Evolutionary conservation across 2,797 vertebrate species (phyloP).

Genomic region (Cuniculus paca): DNA sequence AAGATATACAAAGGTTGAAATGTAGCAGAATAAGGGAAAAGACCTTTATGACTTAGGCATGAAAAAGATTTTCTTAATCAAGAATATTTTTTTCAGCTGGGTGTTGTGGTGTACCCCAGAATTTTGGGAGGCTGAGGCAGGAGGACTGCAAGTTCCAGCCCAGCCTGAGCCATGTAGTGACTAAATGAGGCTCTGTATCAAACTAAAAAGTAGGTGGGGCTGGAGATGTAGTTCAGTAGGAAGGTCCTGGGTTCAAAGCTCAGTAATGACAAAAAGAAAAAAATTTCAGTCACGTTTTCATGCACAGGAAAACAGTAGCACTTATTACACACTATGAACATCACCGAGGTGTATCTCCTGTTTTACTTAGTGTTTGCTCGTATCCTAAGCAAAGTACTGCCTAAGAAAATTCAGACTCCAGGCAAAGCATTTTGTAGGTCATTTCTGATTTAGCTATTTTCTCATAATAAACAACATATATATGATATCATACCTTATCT

Average conservation of each 20-base stretch:
- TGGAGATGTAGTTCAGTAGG: background rate
- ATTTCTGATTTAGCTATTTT: slow-evolving; percentile 31
- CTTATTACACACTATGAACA: slow-evolving; percentile 24
- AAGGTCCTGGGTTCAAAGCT: background rate
- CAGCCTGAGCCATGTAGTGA: background rate
- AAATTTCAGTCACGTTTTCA: background rate
- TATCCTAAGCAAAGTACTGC: background rate
- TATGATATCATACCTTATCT: background rate
- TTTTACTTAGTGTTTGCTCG: background rate
- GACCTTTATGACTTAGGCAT: background rate
- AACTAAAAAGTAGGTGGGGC: background rate
- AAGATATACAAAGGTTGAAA: background rate
- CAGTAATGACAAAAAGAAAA: background rate
- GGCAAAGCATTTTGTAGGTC: background rate
- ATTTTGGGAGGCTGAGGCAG: background rate
- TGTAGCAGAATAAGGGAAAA: background rate
- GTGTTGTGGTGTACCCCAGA: background rate
- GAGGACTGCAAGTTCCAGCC: background rate
- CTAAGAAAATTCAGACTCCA: background rate
- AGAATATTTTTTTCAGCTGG: background rate
- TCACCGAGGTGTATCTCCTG: background rate
- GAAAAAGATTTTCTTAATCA: background rate
- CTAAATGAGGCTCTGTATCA: background rate
- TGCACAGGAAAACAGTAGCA: background rate
- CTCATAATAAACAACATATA: background rate